Conservation (phyloP, 2,113 vertebrate species). For the Ptilorrhoa leucosticta region DNA sequence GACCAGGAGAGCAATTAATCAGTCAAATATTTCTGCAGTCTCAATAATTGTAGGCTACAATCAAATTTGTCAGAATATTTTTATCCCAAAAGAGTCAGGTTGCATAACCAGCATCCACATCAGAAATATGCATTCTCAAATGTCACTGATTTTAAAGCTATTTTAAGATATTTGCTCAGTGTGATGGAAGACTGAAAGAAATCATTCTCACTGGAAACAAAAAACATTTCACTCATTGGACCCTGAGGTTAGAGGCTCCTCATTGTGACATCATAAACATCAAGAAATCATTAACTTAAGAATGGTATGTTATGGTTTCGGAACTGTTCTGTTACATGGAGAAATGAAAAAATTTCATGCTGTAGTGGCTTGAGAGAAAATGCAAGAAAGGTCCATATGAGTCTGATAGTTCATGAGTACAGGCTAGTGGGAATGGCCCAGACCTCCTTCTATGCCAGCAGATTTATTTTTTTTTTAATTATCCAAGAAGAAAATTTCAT, state of each 20-base stretch:
- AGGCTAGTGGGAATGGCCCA: neutral
- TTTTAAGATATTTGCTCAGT: neutral
- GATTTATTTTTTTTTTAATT: neutral
- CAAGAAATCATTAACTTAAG: neutral
- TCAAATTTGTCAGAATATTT: neutral
- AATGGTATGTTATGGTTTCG: neutral
- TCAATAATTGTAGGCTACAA: neutral
- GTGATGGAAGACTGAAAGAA: neutral
- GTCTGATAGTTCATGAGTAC: neutral
- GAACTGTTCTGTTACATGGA: neutral
- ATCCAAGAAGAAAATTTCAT: neutral
- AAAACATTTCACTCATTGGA: neutral
- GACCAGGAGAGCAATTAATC: neutral
- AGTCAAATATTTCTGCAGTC: neutral
- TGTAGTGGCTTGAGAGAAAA: neutral
- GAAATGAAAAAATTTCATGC: neutral
- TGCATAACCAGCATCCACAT: neutral
- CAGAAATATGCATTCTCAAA: neutral
- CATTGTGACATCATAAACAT: neutral
- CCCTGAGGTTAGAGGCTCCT: neutral
- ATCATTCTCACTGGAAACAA: neutral
- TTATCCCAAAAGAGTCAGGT: neutral
- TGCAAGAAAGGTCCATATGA: neutral
- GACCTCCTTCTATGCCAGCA: neutral
- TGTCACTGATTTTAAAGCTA: slow-evolving; percentile 7